A percentile compares a stretch with the other conserved stretches of the same genome.
Evolutionary conservation across 2,797 vertebrate species (phyloP).

Genomic region (Acanthopagrus latus): DNA sequence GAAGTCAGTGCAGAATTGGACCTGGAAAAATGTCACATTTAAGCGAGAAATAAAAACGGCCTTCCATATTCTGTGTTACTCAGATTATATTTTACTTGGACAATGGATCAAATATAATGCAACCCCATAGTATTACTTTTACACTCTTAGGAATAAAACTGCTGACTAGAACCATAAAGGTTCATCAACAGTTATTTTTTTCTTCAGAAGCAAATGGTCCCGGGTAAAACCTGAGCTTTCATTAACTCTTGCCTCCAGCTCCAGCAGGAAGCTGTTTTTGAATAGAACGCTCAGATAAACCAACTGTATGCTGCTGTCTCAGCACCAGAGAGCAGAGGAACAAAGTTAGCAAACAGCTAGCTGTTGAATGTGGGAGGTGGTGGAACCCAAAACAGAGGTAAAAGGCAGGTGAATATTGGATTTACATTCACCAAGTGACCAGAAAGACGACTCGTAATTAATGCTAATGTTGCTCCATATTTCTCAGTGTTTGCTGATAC

Average conservation of each 20-base stretch:
- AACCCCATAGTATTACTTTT: no score
- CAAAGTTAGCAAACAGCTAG: neutral
- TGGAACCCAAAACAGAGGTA: neutral
- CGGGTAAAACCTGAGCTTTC: neutral
- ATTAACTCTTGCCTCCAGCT: neutral
- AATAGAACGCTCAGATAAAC: neutral
- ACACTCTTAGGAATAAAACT: no score
- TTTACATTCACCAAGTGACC: neutral
- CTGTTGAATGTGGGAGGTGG: neutral
- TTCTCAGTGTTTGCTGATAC: neutral
- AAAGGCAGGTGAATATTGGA: neutral
- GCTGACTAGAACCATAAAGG: no score
- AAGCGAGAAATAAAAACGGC: neutral
- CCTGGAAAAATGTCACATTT: conserved; percentile 35
- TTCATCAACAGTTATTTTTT: no score
- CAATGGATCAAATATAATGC: no score
- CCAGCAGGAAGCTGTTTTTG: neutral
- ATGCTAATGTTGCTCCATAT: neutral
- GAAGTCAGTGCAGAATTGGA: conserved; percentile 41
- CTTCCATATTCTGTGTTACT: neutral
- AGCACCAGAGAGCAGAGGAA: neutral
- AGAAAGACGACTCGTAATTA: neutral
- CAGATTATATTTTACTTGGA: no score
- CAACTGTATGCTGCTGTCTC: neutral
- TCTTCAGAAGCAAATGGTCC: no score